phyloP scores from a whole-genome alignment of 2,113 vertebrate genomes.

The Podocnemis expansa region DNA sequence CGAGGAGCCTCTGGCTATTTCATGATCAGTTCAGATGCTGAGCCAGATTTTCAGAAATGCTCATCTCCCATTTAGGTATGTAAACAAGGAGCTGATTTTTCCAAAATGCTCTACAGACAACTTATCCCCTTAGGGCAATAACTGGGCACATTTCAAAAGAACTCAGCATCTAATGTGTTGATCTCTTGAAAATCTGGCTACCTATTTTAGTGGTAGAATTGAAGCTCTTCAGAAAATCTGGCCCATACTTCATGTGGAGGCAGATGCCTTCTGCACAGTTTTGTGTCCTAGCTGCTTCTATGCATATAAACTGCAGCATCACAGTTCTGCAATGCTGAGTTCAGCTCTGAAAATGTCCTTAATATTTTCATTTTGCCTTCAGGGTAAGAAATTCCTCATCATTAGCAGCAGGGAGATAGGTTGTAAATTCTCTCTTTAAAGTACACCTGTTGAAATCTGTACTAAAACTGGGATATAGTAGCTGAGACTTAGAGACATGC shows the following conservation, averaged over 20 bases:
- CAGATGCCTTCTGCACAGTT: not conserved
- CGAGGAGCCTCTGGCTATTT: not conserved
- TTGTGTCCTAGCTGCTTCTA: not conserved
- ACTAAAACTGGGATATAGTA: not conserved
- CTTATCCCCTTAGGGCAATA: not conserved
- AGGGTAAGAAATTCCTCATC: not conserved
- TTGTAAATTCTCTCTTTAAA: not conserved
- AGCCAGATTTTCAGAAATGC: not conserved
- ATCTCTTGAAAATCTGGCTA: not conserved
- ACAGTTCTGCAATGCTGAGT: not conserved
- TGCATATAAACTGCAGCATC: not conserved
- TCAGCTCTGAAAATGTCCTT: not conserved
- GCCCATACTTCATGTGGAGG: not conserved
- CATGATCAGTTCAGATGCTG: not conserved
- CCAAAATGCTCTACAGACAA: not conserved
- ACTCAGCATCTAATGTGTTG: fast-evolving
- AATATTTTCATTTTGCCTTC: not conserved
- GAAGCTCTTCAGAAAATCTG: not conserved
- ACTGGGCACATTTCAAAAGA: not conserved
- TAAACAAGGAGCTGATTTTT: not conserved
- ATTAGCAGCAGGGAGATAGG: not conserved
- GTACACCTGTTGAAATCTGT: not conserved
- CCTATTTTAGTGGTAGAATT: not conserved
- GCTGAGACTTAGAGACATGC: not conserved
- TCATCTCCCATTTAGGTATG: not conserved